Conservation (phyloP, 2,113 vertebrate species). For the Grammomys dolichurus region DNA sequence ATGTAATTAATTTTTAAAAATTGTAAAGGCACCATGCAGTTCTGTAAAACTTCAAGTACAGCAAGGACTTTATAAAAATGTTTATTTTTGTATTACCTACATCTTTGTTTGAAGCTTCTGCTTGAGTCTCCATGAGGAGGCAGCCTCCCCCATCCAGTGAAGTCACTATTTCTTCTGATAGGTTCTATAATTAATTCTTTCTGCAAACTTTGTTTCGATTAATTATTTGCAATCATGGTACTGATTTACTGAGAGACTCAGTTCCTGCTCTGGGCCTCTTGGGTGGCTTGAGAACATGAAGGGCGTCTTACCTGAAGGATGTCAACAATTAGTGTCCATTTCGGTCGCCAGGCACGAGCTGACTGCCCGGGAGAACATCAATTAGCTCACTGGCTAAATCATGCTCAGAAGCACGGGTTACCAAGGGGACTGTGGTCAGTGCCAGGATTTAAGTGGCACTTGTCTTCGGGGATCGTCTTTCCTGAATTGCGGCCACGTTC, state of each 20-base stretch:
- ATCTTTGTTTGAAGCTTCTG: background rate
- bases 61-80: background rate
- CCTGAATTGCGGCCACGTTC: slow-evolving; percentile 71
- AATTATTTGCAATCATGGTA: slow-evolving; percentile 66
- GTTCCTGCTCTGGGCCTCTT: slow-evolving; percentile 66
- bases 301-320: slow-evolving; percentile 77
- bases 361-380: slow-evolving; percentile 73
- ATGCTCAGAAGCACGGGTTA: slow-evolving; percentile 70
- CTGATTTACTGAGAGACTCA: slow-evolving; percentile 32
- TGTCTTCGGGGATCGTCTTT: slow-evolving; percentile 75
- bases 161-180: slow-evolving; percentile 46
- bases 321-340: slow-evolving; percentile 77
- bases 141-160: background rate
- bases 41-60: background rate
- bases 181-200: slow-evolving; percentile 70
- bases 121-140: background rate
- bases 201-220: slow-evolving; percentile 63
- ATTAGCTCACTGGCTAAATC: slow-evolving; percentile 73
- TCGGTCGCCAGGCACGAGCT: background rate
- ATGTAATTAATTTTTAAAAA: background rate
- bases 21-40: background rate
- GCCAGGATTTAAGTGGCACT: slow-evolving; percentile 81
- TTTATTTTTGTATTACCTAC: background rate
- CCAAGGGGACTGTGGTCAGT: slow-evolving; percentile 80
- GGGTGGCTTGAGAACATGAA: slow-evolving; percentile 48